These are phyloP conservation scores for Wasmannia auropunctata DNA, from an alignment of 1,140 invertebrate species.

Conservation along the genomic window DNA sequence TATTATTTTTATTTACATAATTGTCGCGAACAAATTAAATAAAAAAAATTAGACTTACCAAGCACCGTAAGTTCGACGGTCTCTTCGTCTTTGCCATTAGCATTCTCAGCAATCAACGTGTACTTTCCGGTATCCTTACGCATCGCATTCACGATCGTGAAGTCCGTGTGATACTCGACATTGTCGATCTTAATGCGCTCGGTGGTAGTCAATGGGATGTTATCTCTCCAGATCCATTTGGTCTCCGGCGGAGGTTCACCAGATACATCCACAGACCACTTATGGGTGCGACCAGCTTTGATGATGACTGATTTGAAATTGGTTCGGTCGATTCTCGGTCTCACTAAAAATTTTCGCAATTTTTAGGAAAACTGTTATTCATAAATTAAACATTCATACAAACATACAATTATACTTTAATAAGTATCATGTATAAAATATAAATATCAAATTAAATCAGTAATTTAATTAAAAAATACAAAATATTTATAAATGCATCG, in stretches of 20 bases:
- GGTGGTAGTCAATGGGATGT: constrained; percentile 92
- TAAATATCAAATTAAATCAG: no score
- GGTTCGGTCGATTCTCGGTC: constrained; percentile 96
- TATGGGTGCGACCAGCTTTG: constrained; percentile 95
- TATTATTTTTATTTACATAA: neutral
- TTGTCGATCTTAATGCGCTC: constrained; percentile 96
- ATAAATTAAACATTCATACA: neutral
- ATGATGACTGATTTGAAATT: constrained; percentile 95
- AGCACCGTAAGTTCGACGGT: constrained; percentile 96
- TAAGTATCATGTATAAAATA: no score
- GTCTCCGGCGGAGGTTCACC: constrained; percentile 95
- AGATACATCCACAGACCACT: constrained; percentile 95
- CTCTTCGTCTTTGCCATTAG: constrained; percentile 94
- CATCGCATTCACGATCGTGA: constrained; percentile 92
- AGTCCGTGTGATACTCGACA: constrained; percentile 96
- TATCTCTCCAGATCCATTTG: constrained; percentile 95
- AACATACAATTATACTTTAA: no score
- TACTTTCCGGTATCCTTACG: constrained; percentile 97
- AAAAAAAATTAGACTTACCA: constrained; percentile 85
- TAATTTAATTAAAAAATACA: neutral
- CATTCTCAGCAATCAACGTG: constrained; percentile 95
- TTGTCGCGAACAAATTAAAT: neutral
- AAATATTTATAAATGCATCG: neutral
- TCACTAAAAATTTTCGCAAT: constrained; percentile 87
- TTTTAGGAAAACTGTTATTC: neutral